Conservation (phyloP, 2,797 vertebrate species). For the Knipowitschia caucasica region DNA sequence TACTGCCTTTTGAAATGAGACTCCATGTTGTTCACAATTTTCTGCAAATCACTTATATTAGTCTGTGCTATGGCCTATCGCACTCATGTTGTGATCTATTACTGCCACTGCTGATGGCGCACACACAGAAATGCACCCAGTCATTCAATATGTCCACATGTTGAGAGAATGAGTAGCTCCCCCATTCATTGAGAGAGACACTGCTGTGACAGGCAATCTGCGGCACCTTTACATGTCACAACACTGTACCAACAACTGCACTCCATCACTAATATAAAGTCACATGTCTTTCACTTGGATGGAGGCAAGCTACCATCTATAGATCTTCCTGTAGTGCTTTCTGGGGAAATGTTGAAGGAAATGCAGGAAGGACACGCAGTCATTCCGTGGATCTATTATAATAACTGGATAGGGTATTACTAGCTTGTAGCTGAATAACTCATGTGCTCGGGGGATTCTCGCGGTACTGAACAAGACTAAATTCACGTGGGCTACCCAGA, state of each 20-base stretch:
- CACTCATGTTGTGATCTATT: not conserved
- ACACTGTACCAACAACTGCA: constrained; percentile 34
- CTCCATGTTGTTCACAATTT: not conserved
- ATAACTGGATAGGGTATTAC: too few relatives aligned
- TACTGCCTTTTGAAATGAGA: not conserved
- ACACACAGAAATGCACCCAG: constrained; percentile 12
- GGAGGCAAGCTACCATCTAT: not conserved
- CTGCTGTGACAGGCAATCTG: constrained; percentile 66
- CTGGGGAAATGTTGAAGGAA: not conserved
- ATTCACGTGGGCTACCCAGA: too few relatives aligned
- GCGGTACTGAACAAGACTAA: too few relatives aligned
- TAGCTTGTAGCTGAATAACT: too few relatives aligned
- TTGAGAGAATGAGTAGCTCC: constrained; percentile 61
- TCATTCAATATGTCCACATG: constrained; percentile 35
- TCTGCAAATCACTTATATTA: not conserved
- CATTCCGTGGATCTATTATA: too few relatives aligned
- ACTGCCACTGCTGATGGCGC: constrained; percentile 4
- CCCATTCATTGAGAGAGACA: constrained; percentile 38
- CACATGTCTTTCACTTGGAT: constrained; percentile 8
- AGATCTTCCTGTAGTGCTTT: not conserved
- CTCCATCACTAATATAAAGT: constrained; percentile 18
- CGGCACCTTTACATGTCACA: constrained; percentile 62
- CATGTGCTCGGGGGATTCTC: too few relatives aligned
- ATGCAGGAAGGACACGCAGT: not conserved
- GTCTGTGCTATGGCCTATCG: not conserved